Base-by-base conservation (phyloP, 1,140 invertebrate genomes). In the Drosophila takahashii region DNA sequence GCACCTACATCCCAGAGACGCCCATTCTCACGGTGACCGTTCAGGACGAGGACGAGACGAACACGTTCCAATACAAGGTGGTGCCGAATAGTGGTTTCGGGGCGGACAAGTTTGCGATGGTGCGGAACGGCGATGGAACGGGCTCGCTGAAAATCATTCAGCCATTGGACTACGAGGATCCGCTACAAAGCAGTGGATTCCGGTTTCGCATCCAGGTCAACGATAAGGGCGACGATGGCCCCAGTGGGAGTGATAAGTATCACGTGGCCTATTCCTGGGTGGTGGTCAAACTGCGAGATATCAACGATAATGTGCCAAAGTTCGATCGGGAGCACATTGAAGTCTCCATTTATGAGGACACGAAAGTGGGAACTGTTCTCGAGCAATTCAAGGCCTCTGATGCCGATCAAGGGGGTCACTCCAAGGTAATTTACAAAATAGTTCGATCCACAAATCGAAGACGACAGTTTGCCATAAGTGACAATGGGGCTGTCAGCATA, bases 71-170 rank as follows among this genome's bases (percentile, higher is more conserved):
- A 52, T 93, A 92, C 61, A 92, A 93, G 80, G 94, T 95, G 29
- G 93, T 95, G 48, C 93, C 94, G 34, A 94, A 93, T 29, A 94
- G 94, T 76, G 94, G 94, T 10, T 95, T 94, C 76, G 94, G 94
- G 9, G 93, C 94, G 9, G 95, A 95, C 60, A 95, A 95, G 77
- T 95, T 95, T 81, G 94, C 94, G 13, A 95, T 95, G 95, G 94
- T 95, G 4, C 92, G 94, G 27, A 95, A 95, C 79, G 94, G 92
- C 54, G 95, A 95, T 83, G 95, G 95, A 1, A 95, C 95, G 0
- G 95, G 95, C 4, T 95, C 95, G 0, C 91, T 95, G n/a, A 95
- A 95, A 91, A 94, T 95, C 54, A 94, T 94, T 29, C 94, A 95
- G 79, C 94, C 94, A 0, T 84, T 95, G 13, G 94, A 95, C 87